phyloP scores from a whole-genome alignment of 2,888 invertebrate species.

The Apoda limacodes region DNA sequence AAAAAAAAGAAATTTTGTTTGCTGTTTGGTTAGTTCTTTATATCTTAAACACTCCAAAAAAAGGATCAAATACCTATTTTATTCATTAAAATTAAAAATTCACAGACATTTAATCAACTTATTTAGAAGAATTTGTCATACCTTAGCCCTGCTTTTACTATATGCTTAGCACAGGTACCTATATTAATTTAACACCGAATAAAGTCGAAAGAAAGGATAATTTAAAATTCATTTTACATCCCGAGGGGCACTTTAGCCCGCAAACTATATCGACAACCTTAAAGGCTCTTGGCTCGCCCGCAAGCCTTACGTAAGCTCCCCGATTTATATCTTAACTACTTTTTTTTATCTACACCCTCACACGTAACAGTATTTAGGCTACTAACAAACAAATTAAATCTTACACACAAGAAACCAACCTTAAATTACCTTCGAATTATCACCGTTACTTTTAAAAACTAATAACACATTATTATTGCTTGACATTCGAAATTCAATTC shows the following conservation, averaged over 20 bases:
- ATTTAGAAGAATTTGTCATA: too few relatives aligned
- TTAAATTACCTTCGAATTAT: constrained; percentile 23
- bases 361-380: constrained; percentile 24
- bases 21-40: too few relatives aligned
- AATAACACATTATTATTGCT: constrained; percentile 57
- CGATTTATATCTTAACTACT: constrained; percentile 35
- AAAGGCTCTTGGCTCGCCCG: constrained; percentile 15
- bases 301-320: constrained; percentile 55
- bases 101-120: too few relatives aligned
- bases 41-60: too few relatives aligned
- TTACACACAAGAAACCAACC: constrained; percentile 29
- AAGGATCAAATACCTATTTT: too few relatives aligned
- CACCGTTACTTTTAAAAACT: constrained; percentile 36
- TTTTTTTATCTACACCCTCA: constrained; percentile 49
- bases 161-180: too few relatives aligned
- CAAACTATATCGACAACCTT: constrained; percentile 25
- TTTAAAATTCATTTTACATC: too few relatives aligned
- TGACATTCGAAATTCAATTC: constrained; percentile 36
- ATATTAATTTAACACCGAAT: too few relatives aligned
- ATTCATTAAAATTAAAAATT: too few relatives aligned
- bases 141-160: too few relatives aligned
- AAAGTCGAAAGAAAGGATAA: too few relatives aligned
- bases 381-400: constrained; percentile 19
- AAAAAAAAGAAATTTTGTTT: too few relatives aligned
- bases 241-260: neutral